A percentile compares a stretch with the other conserved stretches of the same genome.
Conservation (phyloP, 1,140 invertebrate species). For the Asbolus verrucosus region DNA sequence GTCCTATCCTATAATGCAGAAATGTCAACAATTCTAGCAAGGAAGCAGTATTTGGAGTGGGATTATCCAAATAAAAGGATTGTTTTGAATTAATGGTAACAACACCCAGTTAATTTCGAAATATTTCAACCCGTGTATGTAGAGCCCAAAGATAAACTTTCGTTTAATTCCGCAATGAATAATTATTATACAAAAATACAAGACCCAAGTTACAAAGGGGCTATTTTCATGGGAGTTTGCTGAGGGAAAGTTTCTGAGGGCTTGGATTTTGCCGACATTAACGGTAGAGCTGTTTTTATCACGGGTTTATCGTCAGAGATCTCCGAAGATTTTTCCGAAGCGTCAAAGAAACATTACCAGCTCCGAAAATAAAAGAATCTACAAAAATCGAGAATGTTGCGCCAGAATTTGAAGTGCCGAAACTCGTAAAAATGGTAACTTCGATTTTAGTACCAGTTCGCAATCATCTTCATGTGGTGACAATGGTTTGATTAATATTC, state of each 20-base stretch:
- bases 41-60: slow-evolving; percentile 83
- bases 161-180: slow-evolving; percentile 83
- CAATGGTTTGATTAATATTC: slow-evolving; percentile 49
- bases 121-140: slow-evolving; percentile 78
- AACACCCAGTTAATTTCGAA: not conserved
- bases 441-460: slow-evolving; percentile 41
- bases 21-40: slow-evolving; percentile 88
- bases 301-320: slow-evolving; percentile 86
- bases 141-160: slow-evolving; percentile 87
- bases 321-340: slow-evolving; percentile 83
- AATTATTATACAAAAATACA: slow-evolving; percentile 89
- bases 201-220: slow-evolving; percentile 80
- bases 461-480: not conserved
- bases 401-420: too few relatives aligned
- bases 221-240: slow-evolving; percentile 96
- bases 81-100: not conserved
- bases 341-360: slow-evolving; percentile 67
- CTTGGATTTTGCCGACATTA: slow-evolving; percentile 95
- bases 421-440: slow-evolving; percentile 28
- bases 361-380: slow-evolving; percentile 27
- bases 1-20: slow-evolving; percentile 93
- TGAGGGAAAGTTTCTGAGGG: slow-evolving; percentile 98
- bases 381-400: too few relatives aligned
- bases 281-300: slow-evolving; percentile 95
- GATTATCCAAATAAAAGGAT: slow-evolving; percentile 78